These are phyloP conservation scores for Apotomis capreana DNA, from an alignment of 2,888 invertebrate species.

Conservation along the genomic window DNA sequence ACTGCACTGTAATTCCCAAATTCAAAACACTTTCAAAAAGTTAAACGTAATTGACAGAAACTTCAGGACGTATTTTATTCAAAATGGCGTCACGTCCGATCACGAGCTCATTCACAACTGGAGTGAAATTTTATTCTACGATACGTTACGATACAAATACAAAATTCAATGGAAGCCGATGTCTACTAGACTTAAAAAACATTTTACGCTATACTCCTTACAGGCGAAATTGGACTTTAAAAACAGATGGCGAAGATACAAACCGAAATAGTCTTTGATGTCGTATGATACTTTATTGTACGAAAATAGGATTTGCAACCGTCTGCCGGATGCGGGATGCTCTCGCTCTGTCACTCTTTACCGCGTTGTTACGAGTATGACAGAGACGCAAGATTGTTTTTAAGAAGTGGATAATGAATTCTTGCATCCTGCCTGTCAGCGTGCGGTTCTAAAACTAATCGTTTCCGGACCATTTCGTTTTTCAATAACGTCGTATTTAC, in stretches of 20 bases:
- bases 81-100: neutral
- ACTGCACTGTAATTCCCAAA: conserved; percentile 20
- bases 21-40: neutral
- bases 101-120: neutral
- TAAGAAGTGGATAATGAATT: conserved; percentile 76
- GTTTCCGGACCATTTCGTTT: conserved; percentile 64
- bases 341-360: conserved; percentile 50
- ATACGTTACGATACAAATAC: conserved; percentile 29
- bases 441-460: conserved; percentile 79
- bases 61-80: neutral
- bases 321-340: conserved; percentile 63
- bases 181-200: neutral
- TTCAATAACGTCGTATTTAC: conserved; percentile 49
- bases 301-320: conserved; percentile 56
- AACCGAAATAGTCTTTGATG: neutral
- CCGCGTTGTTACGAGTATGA: conserved; percentile 42
- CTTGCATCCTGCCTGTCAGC: conserved; percentile 78
- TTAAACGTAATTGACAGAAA: neutral
- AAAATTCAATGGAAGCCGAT: conserved; percentile 28
- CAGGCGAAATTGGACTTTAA: conserved; percentile 44
- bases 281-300: neutral
- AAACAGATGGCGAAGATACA: rapidly evolving
- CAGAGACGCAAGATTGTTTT: conserved; percentile 57
- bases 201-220: neutral
- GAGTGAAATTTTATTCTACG: conserved; percentile 23